These are phyloP conservation scores for Phlogophora meticulosa DNA, from an alignment of 2,888 invertebrate genomes.

Conservation along the genomic window DNA sequence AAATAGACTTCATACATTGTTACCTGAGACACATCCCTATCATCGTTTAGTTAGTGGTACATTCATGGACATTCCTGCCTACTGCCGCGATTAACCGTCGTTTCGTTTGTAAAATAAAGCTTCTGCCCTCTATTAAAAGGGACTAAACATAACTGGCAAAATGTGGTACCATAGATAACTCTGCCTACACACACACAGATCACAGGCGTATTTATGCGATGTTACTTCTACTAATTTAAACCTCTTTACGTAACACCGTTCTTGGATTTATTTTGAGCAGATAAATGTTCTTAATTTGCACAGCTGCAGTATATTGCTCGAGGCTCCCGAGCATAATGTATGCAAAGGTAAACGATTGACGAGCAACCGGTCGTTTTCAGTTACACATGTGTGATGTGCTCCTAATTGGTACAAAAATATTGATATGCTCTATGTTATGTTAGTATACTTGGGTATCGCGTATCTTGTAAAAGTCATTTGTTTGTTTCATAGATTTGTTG, in stretches of 20 bases:
- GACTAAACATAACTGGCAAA: no score
- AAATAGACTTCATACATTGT: no score
- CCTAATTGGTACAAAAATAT: conserved; percentile 46
- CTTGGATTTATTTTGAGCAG: conserved; percentile 57
- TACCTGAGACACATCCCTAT: no score
- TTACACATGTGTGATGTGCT: conserved; percentile 49
- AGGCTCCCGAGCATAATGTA: conserved; percentile 40
- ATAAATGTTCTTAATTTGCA: conserved; percentile 57
- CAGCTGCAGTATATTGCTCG: conserved; percentile 46
- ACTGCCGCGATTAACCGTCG: no score
- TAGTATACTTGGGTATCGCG: conserved; percentile 16
- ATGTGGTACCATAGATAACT: no score
- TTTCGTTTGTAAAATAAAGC: no score
- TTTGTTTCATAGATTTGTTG: not conserved
- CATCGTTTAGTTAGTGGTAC: conserved; percentile 14
- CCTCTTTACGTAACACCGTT: conserved; percentile 27
- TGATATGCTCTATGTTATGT: conserved; percentile 29
- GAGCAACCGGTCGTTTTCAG: conserved; percentile 37
- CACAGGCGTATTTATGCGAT: conserved; percentile 32
- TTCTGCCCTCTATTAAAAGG: no score
- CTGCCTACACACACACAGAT: not conserved
- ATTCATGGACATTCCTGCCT: not conserved
- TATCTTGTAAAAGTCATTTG: not conserved
- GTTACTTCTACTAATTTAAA: conserved; percentile 29
- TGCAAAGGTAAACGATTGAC: conserved; percentile 37